These are phyloP conservation scores for Xerus rutilus DNA, from an alignment of 2,797 vertebrate genomes.

Conservation along the genomic window DNA sequence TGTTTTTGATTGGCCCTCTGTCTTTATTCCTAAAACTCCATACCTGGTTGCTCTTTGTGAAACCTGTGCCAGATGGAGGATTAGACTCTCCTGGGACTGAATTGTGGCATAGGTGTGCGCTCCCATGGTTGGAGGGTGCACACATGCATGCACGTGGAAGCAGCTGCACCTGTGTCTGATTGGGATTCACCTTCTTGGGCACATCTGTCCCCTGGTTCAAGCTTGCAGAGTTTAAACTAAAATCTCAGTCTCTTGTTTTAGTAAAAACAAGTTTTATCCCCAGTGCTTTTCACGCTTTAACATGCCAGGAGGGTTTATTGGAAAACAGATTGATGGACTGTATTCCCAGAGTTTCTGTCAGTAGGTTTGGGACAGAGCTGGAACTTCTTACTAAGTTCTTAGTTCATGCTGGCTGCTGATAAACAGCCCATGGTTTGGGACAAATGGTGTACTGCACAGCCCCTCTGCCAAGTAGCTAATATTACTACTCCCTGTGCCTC, in stretches of 20 bases:
- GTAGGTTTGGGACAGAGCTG: too few species aligned
- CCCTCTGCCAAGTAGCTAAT: background rate
- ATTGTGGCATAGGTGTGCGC: background rate
- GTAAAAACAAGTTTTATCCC: background rate
- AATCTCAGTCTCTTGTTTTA: background rate
- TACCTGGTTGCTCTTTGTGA: background rate
- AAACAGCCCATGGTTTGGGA: background rate
- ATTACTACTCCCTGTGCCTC: too few species aligned
- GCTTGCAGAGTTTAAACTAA: background rate
- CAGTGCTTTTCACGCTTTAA: background rate
- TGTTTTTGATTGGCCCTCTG: slow-evolving; percentile 62
- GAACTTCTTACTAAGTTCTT: background rate
- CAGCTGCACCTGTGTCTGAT: background rate
- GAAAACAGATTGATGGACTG: background rate
- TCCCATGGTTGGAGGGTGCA: background rate
- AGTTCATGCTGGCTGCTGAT: background rate
- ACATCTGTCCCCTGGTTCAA: background rate
- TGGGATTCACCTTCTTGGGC: background rate
- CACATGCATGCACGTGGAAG: background rate
- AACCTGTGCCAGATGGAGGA: background rate
- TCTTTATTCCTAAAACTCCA: background rate
- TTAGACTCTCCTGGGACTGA: background rate
- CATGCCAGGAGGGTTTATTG: background rate
- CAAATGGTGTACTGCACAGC: background rate
- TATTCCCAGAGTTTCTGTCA: background rate